A percentile compares a stretch with the other conserved stretches of the same genome.
Conservation (phyloP, 2,797 vertebrate genomes). For the Microchirus variegatus region DNA sequence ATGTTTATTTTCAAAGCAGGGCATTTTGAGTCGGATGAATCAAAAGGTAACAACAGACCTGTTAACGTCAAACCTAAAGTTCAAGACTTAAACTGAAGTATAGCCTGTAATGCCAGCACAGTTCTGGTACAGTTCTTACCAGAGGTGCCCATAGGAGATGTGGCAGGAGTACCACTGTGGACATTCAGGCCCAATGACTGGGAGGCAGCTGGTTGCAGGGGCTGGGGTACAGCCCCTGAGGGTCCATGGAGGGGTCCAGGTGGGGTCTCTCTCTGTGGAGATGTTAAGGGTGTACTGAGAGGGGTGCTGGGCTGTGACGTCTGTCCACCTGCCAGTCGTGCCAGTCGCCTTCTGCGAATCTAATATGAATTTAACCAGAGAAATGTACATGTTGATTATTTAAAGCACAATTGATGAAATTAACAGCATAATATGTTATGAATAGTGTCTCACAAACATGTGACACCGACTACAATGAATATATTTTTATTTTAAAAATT, state of each 20-base stretch:
- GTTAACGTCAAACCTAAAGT: slow-evolving; percentile 4
- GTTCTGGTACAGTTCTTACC: slow-evolving; percentile 84
- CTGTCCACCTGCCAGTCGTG: slow-evolving; percentile 92
- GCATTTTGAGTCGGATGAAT: background rate
- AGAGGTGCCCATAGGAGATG: slow-evolving; percentile 95
- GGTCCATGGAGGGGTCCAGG: slow-evolving; percentile 90
- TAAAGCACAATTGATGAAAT: no score
- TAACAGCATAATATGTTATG: no score
- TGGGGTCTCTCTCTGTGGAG: slow-evolving; percentile 96
- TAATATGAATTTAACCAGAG: slow-evolving; percentile 49
- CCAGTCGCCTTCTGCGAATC: slow-evolving; percentile 96
- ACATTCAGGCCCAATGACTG: slow-evolving; percentile 91
- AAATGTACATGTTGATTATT: no score
- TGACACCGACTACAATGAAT: no score
- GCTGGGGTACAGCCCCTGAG: slow-evolving; percentile 83
- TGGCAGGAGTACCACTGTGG: slow-evolving; percentile 95
- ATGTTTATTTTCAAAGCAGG: slow-evolving; percentile 10
- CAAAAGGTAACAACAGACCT: no score
- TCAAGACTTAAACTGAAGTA: background rate
- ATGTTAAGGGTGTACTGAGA: slow-evolving; percentile 93
- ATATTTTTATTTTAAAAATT: no score
- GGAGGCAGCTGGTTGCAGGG: slow-evolving; percentile 86
- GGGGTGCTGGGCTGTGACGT: slow-evolving; percentile 95
- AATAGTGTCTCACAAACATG: no score
- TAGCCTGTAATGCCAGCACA: background rate